Evolutionary conservation across 2,888 invertebrate species (phyloP).

Genomic region (Tenodera sinensis): DNA sequence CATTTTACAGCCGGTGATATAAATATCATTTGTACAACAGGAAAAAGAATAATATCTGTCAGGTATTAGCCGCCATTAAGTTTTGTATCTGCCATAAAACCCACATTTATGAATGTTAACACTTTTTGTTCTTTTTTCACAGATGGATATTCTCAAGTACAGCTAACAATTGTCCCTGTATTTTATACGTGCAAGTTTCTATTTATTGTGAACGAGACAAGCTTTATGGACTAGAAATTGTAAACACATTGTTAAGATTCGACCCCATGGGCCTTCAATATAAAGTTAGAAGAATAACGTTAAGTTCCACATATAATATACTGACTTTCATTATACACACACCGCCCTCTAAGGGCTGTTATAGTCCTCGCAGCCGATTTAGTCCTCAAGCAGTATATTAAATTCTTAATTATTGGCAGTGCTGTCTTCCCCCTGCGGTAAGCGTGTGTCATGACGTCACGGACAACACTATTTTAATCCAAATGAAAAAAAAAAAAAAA

Average conservation of each 20-base stretch:
- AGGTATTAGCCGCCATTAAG: no score
- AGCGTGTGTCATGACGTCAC: no score
- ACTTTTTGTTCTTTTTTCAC: no score
- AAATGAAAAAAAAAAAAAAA: no score
- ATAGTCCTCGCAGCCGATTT: neutral
- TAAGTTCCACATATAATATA: neutral
- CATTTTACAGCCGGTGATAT: no score
- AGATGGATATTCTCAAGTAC: neutral
- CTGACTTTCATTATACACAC: neutral
- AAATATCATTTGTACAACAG: no score
- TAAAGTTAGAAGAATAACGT: neutral
- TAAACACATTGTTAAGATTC: neutral
- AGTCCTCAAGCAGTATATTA: neutral
- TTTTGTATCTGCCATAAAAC: no score
- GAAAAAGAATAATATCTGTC: rapidly evolving
- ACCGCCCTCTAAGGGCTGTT: neutral
- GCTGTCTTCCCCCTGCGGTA: neutral
- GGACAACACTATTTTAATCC: no score
- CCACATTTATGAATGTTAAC: no score
- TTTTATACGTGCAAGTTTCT: neutral
- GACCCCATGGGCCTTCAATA: neutral
- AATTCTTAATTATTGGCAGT: neutral
- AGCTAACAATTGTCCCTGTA: no score
- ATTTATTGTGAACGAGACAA: neutral
- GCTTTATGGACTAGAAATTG: neutral